Evolutionary conservation across 2,113 vertebrate species (phyloP).

Genomic region (Spheniscus mendiculus): DNA sequence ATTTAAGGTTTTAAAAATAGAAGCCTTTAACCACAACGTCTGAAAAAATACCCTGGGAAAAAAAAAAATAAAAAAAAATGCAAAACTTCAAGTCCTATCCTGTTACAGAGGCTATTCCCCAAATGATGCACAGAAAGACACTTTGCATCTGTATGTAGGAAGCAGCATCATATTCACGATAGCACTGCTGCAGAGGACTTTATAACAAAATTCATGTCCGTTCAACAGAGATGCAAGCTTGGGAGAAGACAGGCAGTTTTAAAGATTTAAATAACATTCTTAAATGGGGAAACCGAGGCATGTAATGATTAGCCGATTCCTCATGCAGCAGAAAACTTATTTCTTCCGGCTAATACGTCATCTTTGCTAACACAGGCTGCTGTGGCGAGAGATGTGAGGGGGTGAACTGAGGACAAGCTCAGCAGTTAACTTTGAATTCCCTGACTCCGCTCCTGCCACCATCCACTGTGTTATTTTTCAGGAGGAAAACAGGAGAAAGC

Average conservation of each 20-base stretch:
- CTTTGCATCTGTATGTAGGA: not conserved
- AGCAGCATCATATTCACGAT: rapidly evolving
- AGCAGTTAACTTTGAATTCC: not conserved
- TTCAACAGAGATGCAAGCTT: not conserved
- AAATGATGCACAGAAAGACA: not conserved
- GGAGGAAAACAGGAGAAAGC: not conserved
- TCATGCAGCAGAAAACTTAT: not conserved
- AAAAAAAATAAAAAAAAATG: not conserved
- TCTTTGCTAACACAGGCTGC: not conserved
- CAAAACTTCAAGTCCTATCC: not conserved
- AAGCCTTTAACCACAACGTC: not conserved
- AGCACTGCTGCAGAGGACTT: not conserved
- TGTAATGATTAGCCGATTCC: not conserved
- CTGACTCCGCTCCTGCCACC: not conserved
- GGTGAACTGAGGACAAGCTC: not conserved
- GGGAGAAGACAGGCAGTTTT: not conserved
- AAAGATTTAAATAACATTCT: not conserved
- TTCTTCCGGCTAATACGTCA: not conserved
- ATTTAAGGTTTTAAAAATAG: not conserved
- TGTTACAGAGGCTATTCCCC: not conserved
- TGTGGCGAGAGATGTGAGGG: rapidly evolving
- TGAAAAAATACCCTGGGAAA: not conserved
- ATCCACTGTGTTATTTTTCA: not conserved
- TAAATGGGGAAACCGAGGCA: not conserved
- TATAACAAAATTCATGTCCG: not conserved